Conservation (phyloP, 2,797 vertebrate genomes). For the Avahi laniger region DNA sequence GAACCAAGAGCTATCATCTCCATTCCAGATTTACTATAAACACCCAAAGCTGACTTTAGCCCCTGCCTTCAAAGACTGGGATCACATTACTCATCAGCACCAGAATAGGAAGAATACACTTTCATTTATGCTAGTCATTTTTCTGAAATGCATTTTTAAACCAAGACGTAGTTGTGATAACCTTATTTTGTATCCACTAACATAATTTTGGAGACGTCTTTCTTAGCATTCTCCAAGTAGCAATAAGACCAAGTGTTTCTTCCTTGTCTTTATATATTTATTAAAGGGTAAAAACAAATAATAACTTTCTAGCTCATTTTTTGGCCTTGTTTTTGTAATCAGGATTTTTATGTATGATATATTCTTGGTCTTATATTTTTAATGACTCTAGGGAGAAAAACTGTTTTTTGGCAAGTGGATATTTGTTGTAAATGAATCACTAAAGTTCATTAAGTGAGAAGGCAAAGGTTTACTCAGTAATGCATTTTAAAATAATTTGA, state of each 20-base stretch:
- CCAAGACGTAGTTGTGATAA: not conserved
- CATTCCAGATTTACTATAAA: not conserved
- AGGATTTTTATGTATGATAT: not conserved
- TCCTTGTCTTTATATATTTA: not conserved
- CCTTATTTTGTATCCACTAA: not conserved
- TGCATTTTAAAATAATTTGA: not conserved
- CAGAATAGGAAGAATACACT: not conserved
- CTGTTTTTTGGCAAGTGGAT: not conserved
- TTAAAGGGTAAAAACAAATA: not conserved
- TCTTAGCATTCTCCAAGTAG: not conserved
- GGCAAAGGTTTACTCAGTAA: not conserved
- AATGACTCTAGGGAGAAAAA: slow-evolving; percentile 1
- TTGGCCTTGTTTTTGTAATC: not conserved
- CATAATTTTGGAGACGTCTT: not conserved
- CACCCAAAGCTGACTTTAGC: not conserved
- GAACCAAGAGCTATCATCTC: not conserved
- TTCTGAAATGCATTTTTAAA: slow-evolving; percentile 19
- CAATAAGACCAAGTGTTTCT: not conserved
- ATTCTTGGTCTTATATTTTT: slow-evolving; percentile 4
- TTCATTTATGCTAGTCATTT: not conserved
- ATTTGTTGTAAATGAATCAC: not conserved
- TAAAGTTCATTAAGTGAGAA: not conserved
- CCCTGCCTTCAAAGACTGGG: not conserved
- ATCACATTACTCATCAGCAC: not conserved
- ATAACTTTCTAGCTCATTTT: not conserved